These are phyloP conservation scores for Symphodus melops DNA, from an alignment of 2,113 vertebrate genomes.

Conservation along the genomic window DNA sequence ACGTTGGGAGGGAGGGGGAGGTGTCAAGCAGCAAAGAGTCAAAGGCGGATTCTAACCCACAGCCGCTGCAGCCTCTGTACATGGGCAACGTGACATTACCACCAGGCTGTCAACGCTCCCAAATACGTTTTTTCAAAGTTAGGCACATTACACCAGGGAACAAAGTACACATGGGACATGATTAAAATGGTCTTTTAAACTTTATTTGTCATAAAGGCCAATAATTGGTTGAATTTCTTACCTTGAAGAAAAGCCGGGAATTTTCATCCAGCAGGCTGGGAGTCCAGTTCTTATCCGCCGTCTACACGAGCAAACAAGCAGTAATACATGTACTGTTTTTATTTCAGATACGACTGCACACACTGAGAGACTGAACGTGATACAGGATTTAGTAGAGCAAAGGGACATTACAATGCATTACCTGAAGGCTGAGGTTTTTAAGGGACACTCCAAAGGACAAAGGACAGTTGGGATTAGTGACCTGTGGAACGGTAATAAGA, in stretches of 20 bases:
- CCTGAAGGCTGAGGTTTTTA: constrained; percentile 97
- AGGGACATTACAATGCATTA: constrained; percentile 67
- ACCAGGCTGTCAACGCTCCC: no score
- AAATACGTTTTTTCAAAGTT: no score
- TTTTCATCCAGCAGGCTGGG: constrained; percentile 94
- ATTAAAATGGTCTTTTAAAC: background rate
- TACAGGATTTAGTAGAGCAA: background rate
- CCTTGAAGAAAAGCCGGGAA: constrained; percentile 94
- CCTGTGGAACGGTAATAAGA: constrained; percentile 74
- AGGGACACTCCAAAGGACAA: constrained; percentile 96
- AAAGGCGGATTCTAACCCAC: no score
- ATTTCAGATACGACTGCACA: no score
- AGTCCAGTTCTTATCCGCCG: constrained; percentile 92
- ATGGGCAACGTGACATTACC: no score
- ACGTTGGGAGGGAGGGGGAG: no score
- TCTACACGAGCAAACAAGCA: constrained; percentile 81
- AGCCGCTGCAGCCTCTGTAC: no score
- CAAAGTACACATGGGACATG: background rate
- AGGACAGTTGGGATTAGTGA: constrained; percentile 91
- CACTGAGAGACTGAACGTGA: background rate
- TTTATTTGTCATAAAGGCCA: background rate
- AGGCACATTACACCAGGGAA: background rate
- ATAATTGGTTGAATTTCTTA: constrained; percentile 63
- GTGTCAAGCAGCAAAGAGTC: no score
- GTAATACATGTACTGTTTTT: background rate